Conservation (phyloP, 2,888 invertebrate genomes). For the Cheilosia urbana region DNA sequence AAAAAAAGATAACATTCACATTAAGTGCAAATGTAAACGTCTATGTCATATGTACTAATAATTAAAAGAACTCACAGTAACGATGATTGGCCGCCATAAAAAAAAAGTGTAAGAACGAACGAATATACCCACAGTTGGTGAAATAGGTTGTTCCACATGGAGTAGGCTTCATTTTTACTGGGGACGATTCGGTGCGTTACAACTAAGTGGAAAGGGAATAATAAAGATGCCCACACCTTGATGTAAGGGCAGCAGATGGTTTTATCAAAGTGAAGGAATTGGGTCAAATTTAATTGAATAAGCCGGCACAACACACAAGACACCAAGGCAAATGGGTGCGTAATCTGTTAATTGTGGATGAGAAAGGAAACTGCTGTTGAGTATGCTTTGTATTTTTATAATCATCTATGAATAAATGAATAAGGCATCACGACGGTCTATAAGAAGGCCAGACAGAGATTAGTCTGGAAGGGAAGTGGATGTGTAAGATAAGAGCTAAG, state of each 20-base stretch:
- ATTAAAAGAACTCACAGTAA: conserved; percentile 19
- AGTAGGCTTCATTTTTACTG: too few relatives aligned
- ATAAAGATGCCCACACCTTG: conserved; percentile 70
- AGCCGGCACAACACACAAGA: neutral
- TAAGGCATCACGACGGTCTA: neutral
- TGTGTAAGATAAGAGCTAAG: neutral
- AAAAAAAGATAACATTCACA: conserved; percentile 24
- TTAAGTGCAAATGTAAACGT: conserved; percentile 8
- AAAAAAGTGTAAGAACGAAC: neutral
- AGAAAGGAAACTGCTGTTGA: neutral
- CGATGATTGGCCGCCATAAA: conserved; percentile 17
- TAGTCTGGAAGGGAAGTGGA: neutral
- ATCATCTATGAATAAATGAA: neutral
- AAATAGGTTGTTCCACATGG: neutral
- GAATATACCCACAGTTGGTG: neutral
- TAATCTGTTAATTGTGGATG: conserved; percentile 18
- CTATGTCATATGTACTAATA: neutral
- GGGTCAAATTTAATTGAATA: conserved; percentile 63
- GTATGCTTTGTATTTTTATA: neutral
- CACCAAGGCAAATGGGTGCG: neutral
- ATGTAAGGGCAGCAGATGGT: conserved; percentile 54
- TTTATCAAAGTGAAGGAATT: conserved; percentile 34
- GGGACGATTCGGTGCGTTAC: neutral
- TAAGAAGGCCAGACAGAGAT: neutral
- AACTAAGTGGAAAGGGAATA: conserved; percentile 11